These are phyloP conservation scores for Cantharis rufa DNA, from an alignment of 2,888 invertebrate genomes.

Conservation along the genomic window DNA sequence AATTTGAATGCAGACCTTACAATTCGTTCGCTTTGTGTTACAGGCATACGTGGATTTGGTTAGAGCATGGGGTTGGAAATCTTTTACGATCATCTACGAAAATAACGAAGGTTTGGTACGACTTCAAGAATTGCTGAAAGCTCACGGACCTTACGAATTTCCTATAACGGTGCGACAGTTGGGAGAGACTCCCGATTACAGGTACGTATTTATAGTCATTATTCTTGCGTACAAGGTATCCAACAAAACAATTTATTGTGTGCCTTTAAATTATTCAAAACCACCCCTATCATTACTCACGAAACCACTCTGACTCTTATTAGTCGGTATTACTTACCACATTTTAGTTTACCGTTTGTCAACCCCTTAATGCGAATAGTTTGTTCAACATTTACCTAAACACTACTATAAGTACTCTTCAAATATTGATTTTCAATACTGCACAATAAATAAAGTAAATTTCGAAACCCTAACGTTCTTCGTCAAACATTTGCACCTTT, in stretches of 20 bases:
- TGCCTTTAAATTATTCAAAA: conserved; percentile 6
- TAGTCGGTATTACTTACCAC: conserved; percentile 20
- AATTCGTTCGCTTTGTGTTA: conserved; percentile 34
- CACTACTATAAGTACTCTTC: background rate
- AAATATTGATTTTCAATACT: background rate
- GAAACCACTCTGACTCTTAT: conserved; percentile 21
- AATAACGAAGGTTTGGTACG: conserved; percentile 91
- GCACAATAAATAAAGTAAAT: background rate
- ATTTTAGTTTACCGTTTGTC: background rate
- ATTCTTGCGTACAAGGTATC: background rate
- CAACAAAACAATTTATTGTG: background rate
- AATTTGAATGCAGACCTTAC: conserved; percentile 11
- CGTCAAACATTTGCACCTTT: conserved; percentile 15
- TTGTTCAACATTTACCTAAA: background rate
- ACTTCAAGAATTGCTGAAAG: conserved; percentile 84
- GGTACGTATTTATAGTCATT: conserved; percentile 58
- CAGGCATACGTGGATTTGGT: conserved; percentile 92
- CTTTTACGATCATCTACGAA: conserved; percentile 96
- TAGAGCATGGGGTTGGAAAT: conserved; percentile 89
- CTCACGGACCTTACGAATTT: conserved; percentile 82
- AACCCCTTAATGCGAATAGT: conserved; percentile 8
- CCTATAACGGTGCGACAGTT: conserved; percentile 84
- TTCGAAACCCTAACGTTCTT: conserved; percentile 12
- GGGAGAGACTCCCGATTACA: conserved; percentile 82
- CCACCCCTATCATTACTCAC: conserved; percentile 22